A percentile compares a stretch with the other conserved stretches of the same genome.
phyloP scores from a whole-genome alignment of 1,140 invertebrate genomes.

The Atta colombica region DNA sequence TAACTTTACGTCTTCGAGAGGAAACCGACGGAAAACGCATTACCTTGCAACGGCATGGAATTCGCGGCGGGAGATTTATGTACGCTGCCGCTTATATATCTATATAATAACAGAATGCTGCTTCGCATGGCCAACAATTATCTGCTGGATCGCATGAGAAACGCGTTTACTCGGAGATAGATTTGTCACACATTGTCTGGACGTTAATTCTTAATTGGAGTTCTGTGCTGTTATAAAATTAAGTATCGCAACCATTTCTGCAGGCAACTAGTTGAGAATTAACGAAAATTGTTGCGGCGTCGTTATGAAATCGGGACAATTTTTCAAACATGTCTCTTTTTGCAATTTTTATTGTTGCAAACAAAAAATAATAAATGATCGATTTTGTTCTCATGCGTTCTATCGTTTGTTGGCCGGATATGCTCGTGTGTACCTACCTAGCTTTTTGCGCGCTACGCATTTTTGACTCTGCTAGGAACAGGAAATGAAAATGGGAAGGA shows the following conservation, averaged over 20 bases:
- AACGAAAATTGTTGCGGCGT: background rate
- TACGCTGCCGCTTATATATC: conserved; percentile 73
- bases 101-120: conserved; percentile 71
- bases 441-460: conserved; percentile 81
- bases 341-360: background rate
- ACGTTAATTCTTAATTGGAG: conserved; percentile 34
- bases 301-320: background rate
- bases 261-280: conserved; percentile 11
- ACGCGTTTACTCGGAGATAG: conserved; percentile 10
- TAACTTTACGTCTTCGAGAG: background rate
- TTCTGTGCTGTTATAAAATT: background rate
- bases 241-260: background rate
- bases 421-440: conserved; percentile 80
- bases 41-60: background rate
- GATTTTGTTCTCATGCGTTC: conserved; percentile 72
- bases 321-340: background rate
- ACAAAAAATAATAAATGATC: conserved; percentile 56
- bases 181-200: background rate
- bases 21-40: background rate
- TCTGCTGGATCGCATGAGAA: conserved; percentile 50
- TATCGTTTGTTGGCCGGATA: conserved; percentile 73
- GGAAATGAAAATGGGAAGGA: conserved; percentile 67
- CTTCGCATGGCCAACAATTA: conserved; percentile 76
- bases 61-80: conserved; percentile 63
- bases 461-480: conserved; percentile 78